Evolutionary conservation across 2,797 vertebrate species (phyloP), one percentile per base, ranked within the genome.

Genomic region (Pangasius sanitwongsei): DNA sequence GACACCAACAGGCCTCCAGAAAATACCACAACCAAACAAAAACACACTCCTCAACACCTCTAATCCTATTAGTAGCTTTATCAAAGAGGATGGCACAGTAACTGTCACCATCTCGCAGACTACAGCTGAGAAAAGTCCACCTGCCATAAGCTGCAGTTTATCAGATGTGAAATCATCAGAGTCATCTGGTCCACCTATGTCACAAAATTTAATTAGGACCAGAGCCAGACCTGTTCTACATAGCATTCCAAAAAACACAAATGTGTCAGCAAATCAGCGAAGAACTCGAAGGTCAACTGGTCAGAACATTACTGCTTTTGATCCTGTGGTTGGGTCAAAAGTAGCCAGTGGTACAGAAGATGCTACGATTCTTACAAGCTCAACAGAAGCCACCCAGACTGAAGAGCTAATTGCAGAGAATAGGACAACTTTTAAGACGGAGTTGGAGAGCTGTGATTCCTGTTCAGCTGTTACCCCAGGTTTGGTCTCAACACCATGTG

Each of bases 61-160:
- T 0, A 94, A 95, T 84, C 93, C 94, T 86, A 95, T 95, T 1
- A 94, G 94, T 23, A 95, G 95, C 11, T 97, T 97, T 90, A 96
- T 96, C 90, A 94, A 95, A 91, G 96, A 96, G 89, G 96, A 97
- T 1, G 95, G 96, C 12, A 96, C 95, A 0, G 88, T 96, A 91
- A 96, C 93, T 4, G 77, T 87, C 8, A 83, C 88, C 65, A 91
- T 89, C 74, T 91, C 81, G 0, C 72, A 87, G 28, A 85, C 34
- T n/a, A 57, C 70, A 44, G 16, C 87, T 18, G 82, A 87, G 69
- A 86, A 77, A 31, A 28, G n/a, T 89, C 53, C 78, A 77, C 48
- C 77, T 72, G 74, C 28, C n/a, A 25, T n/a, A 13, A 85, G 55
- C 31, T 63, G 82, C 12, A 50, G 67, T 75, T 81, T 74, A 70